Evolutionary conservation across 2,888 invertebrate genomes (phyloP).

Genomic region (Galerucella pusilla): DNA sequence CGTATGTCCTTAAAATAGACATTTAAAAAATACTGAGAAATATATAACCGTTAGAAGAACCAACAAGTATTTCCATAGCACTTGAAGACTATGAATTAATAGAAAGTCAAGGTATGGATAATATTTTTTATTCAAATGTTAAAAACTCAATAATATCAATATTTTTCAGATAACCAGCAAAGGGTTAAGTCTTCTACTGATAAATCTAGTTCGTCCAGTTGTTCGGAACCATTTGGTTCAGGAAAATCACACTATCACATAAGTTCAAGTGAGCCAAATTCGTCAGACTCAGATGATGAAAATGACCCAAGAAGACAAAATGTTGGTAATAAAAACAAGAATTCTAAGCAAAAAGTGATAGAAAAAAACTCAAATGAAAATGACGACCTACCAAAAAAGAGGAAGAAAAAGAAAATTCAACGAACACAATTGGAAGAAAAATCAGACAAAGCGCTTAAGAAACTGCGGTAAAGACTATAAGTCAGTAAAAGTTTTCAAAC

Average conservation of each 20-base stretch:
- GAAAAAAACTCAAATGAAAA: background rate
- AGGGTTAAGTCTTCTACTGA: background rate
- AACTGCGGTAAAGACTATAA: constrained; percentile 30
- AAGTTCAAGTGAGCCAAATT: constrained; percentile 8
- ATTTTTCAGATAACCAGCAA: background rate
- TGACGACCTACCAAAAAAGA: constrained; percentile 15
- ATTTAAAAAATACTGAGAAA: constrained; percentile 2
- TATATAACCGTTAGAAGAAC: background rate
- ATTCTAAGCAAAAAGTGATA: background rate
- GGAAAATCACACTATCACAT: constrained; percentile 20
- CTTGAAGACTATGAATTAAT: constrained; percentile 4
- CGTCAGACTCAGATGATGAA: constrained; percentile 8
- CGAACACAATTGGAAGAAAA: constrained; percentile 23
- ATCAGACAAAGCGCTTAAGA: constrained; percentile 22
- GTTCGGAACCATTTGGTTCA: constrained; percentile 25
- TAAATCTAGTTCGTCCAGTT: constrained; percentile 6
- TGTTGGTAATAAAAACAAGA: background rate
- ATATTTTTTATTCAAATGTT: background rate
- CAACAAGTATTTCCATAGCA: background rate
- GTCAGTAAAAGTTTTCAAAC: constrained; percentile 24
- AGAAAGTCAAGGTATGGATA: constrained; percentile 1
- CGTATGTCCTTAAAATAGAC: constrained; percentile 1
- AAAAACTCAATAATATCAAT: background rate
- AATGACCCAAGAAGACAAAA: background rate
- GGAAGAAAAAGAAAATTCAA: constrained; percentile 25